phyloP scores from a whole-genome alignment of 2,888 invertebrate species.

The Eristalinus aeneus region DNA sequence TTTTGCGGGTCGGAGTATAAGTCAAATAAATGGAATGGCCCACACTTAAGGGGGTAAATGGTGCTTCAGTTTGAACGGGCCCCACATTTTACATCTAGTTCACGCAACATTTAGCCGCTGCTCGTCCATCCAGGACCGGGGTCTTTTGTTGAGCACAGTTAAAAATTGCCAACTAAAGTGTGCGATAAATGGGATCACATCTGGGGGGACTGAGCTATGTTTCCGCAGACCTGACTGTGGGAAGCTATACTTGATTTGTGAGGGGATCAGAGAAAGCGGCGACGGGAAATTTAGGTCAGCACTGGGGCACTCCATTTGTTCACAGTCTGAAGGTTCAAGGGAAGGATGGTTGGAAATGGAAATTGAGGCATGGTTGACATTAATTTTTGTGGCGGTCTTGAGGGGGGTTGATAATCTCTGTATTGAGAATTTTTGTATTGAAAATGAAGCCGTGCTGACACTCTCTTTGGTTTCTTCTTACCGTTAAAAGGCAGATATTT shows the following conservation, averaged over 20 bases:
- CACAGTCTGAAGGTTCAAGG: neutral
- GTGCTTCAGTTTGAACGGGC: constrained; percentile 23
- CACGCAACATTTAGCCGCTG: constrained; percentile 36
- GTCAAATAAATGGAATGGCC: constrained; percentile 50
- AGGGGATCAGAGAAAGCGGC: neutral
- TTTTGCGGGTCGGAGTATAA: constrained; percentile 33
- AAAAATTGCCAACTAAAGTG: constrained; percentile 19
- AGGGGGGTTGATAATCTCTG: neutral
- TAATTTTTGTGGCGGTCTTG: neutral
- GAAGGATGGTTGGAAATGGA: neutral
- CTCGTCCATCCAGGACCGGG: neutral
- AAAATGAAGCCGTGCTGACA: too few relatives aligned
- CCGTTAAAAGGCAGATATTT: too few relatives aligned
- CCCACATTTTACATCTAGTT: neutral
- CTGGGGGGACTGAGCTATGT: neutral
- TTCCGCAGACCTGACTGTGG: neutral
- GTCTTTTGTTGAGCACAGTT: neutral
- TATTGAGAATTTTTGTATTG: neutral
- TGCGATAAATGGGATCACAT: constrained; percentile 1
- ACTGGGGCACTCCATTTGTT: neutral
- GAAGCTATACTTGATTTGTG: neutral
- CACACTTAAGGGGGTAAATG: constrained; percentile 41
- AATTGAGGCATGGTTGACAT: neutral
- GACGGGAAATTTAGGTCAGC: neutral
- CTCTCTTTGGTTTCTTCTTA: too few relatives aligned